A percentile compares a stretch with the other conserved stretches of the same genome.
phyloP scores from a whole-genome alignment of 2,797 vertebrate genomes.

The Sus cebifrons region DNA sequence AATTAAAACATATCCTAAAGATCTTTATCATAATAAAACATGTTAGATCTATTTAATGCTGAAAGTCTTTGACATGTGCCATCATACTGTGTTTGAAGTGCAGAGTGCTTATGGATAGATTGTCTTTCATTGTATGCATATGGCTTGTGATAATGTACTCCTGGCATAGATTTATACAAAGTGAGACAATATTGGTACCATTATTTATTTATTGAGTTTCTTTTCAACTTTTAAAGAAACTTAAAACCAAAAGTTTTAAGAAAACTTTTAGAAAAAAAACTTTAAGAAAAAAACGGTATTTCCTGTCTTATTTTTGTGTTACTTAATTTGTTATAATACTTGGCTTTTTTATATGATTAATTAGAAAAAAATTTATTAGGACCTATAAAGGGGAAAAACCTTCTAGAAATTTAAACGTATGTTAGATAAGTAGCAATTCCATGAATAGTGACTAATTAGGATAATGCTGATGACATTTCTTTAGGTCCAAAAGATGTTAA shows the following conservation, averaged over 20 bases:
- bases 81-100: conserved; percentile 28
- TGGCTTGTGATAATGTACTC: not conserved
- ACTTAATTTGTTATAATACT: conserved; percentile 62
- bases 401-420: conserved; percentile 49
- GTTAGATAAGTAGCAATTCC: conserved; percentile 31
- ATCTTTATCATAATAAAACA: conserved; percentile 12
- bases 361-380: not conserved
- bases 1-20: conserved; percentile 36
- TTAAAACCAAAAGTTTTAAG: not conserved
- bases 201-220: conserved; percentile 20
- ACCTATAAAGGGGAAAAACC: conserved; percentile 26
- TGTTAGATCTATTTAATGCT: conserved; percentile 35
- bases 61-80: conserved; percentile 22
- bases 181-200: not conserved
- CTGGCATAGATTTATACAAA: conserved; percentile 33
- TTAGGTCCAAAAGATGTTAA: conserved; percentile 55
- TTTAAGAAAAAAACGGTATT: conserved; percentile 8
- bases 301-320: conserved; percentile 31
- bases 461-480: not conserved
- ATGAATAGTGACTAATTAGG: not conserved
- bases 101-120: conserved; percentile 39
- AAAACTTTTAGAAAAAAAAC: too few species aligned
- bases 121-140: conserved; percentile 6
- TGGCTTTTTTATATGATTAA: conserved; percentile 22
- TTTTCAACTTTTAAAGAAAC: conserved; percentile 59